Percentiles rank a stretch among this genome's conserved stretches.
These are phyloP conservation scores for Apoda limacodes DNA, from an alignment of 2,888 invertebrate genomes.

Conservation along the genomic window DNA sequence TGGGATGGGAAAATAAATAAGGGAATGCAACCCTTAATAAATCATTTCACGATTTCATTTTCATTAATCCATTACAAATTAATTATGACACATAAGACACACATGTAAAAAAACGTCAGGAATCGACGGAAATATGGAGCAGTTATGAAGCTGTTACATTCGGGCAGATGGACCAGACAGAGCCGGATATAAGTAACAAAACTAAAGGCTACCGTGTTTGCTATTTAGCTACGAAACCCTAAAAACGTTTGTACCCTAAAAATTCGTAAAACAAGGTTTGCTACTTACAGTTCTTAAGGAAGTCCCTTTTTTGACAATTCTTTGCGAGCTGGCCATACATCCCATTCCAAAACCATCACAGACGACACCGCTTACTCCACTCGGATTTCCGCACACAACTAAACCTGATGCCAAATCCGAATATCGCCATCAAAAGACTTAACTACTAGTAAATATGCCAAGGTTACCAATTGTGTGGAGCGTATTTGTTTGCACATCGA, in stretches of 20 bases:
- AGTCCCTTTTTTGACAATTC: conserved; percentile 27
- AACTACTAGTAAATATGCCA: conserved; percentile 32
- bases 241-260: background rate
- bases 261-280: conserved; percentile 21
- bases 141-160: background rate
- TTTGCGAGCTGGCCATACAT: conserved; percentile 42
- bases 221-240: background rate
- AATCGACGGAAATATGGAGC: no score
- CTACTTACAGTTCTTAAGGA: conserved; percentile 28
- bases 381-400: background rate
- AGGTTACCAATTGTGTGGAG: conserved; percentile 29
- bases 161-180: background rate
- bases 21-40: no score
- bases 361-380: conserved; percentile 2
- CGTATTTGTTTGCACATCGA: conserved; percentile 22
- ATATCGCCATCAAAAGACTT: conserved; percentile 17
- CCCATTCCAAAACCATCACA: conserved; percentile 42
- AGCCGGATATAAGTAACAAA: background rate
- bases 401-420: background rate
- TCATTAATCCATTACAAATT: no score
- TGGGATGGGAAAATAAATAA: no score
- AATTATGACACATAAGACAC: no score
- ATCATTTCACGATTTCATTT: no score
- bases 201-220: background rate
- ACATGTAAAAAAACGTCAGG: no score